These are phyloP conservation scores for Periphyllus acericola DNA, from an alignment of 2,888 invertebrate genomes.

Conservation along the genomic window DNA sequence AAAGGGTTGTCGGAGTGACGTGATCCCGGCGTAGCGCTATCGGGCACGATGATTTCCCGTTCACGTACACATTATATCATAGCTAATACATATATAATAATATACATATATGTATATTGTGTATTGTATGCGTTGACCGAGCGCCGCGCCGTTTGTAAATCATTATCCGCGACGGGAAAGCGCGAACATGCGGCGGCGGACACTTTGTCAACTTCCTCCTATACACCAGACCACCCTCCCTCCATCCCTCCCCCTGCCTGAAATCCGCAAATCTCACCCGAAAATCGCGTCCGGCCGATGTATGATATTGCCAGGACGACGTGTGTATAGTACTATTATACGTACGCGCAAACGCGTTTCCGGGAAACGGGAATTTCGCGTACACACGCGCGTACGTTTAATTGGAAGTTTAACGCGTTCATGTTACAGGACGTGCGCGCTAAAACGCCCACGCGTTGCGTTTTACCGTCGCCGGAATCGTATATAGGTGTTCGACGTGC, in stretches of 20 bases:
- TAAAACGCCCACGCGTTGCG: too few relatives aligned
- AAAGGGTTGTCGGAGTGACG: conserved; percentile 37
- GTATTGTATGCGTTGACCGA: too few relatives aligned
- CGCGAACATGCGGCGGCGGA: conserved; percentile 38
- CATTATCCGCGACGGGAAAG: conserved; percentile 45
- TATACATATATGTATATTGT: too few relatives aligned
- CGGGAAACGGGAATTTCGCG: too few relatives aligned
- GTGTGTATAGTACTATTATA: background rate
- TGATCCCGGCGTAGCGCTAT: conserved; percentile 36
- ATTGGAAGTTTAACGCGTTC: too few relatives aligned
- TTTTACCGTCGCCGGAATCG: too few relatives aligned
- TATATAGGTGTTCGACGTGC: too few relatives aligned
- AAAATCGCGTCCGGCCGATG: background rate
- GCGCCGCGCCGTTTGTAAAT: conserved; percentile 27
- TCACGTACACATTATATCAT: background rate
- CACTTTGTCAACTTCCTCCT: background rate
- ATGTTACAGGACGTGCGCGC: too few relatives aligned
- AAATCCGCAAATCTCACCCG: background rate
- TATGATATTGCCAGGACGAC: too few relatives aligned
- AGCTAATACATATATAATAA: too few relatives aligned
- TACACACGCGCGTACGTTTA: too few relatives aligned
- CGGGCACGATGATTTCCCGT: conserved; percentile 17
- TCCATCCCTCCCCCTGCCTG: background rate
- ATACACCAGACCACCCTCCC: too few relatives aligned
- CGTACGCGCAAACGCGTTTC: background rate